phyloP scores from a whole-genome alignment of 2,113 vertebrate genomes.

The Meriones unguiculatus region DNA sequence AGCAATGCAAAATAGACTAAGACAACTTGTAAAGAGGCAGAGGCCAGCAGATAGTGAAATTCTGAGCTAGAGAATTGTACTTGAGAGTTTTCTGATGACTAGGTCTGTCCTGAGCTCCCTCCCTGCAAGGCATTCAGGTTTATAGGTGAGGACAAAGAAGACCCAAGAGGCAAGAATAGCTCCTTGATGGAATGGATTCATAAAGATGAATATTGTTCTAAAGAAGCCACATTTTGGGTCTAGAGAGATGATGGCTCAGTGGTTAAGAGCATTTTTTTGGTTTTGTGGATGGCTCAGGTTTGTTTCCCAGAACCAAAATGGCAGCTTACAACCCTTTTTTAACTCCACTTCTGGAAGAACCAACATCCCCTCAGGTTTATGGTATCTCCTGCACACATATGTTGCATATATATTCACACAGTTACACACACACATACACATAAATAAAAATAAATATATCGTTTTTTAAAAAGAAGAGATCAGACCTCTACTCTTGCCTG shows the following conservation, averaged over 20 bases:
- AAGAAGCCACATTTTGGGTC: not conserved
- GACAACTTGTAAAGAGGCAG: not conserved
- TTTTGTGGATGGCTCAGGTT: not conserved
- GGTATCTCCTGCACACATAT: not conserved
- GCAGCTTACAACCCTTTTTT: not conserved
- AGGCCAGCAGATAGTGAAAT: not conserved
- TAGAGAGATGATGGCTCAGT: not conserved
- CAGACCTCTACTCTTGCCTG: no score
- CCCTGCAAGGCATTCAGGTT: not conserved
- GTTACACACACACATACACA: not conserved
- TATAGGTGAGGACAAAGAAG: not conserved
- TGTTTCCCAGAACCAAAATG: not conserved
- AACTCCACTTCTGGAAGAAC: not conserved
- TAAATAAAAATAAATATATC: not conserved
- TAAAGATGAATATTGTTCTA: not conserved
- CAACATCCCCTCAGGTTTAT: not conserved
- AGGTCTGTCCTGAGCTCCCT: not conserved
- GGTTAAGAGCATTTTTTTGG: not conserved
- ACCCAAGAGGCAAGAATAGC: not conserved
- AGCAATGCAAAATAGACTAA: not conserved
- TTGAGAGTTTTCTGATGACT: not conserved
- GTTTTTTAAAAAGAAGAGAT: not conserved
- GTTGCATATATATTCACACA: not conserved
- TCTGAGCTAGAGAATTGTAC: not conserved
- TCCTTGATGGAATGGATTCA: not conserved